Evolutionary conservation across 37 sponge, comb jelly and placozoan genomes (phyloP).

Genomic region (Petrosia ficiformis): DNA sequence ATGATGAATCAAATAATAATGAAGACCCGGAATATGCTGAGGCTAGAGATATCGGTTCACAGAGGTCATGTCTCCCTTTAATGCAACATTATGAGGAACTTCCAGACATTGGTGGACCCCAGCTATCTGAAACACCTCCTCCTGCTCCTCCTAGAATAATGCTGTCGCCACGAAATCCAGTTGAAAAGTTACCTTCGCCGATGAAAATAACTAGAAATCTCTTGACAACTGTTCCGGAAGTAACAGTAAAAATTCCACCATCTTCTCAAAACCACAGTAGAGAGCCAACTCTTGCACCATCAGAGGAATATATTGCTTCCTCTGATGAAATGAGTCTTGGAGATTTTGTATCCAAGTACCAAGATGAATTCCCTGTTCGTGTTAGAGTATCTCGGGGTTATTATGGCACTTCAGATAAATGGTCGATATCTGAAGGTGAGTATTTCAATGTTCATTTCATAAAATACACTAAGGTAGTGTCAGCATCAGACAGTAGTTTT

Average conservation of each 20-base stretch:
- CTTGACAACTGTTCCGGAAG: no score
- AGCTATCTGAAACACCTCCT: no score
- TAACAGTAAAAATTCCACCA: background rate
- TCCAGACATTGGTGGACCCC: no score
- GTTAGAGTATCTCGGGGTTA: conserved; percentile 46
- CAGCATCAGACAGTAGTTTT: conserved; percentile 14
- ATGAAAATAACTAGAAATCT: no score
- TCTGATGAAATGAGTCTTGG: conserved; percentile 7
- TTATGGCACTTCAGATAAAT: conserved; percentile 38
- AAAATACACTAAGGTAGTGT: conserved; percentile 36
- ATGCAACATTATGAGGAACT: no score
- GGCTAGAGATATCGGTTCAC: no score
- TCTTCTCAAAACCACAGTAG: background rate
- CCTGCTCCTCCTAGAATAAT: no score
- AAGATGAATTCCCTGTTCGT: conserved; percentile 22
- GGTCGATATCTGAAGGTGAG: conserved; percentile 57
- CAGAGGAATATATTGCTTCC: background rate
- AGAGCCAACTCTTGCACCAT: background rate
- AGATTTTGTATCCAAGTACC: conserved; percentile 23
- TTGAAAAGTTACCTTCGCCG: no score
- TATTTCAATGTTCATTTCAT: conserved; percentile 52
- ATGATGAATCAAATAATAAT: no score
- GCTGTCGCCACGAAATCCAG: no score
- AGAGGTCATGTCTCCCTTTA: no score
- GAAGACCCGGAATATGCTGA: no score